Evolutionary conservation across 2,797 vertebrate species (phyloP).

Genomic region (Enoplosus armatus): DNA sequence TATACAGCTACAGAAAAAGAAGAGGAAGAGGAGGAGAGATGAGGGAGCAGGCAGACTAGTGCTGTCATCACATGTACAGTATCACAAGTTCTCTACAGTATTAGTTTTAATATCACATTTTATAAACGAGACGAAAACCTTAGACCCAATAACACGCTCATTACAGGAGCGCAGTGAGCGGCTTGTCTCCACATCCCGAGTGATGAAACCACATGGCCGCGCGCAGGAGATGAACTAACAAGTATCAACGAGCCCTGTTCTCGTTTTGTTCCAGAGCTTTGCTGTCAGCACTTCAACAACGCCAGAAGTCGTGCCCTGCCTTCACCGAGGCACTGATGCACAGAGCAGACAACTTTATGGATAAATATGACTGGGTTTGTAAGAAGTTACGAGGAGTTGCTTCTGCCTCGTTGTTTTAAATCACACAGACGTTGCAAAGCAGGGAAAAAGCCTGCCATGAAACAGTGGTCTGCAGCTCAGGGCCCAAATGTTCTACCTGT

Average conservation of each 20-base stretch:
- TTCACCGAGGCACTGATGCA: not conserved
- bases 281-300: constrained; percentile 22
- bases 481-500: not conserved
- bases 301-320: not conserved
- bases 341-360: not conserved
- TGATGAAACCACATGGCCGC: not conserved
- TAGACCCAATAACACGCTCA: not conserved
- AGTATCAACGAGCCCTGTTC: constrained; percentile 34
- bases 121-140: not conserved
- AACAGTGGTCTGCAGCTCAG: not conserved
- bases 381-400: not conserved
- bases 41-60: not conserved
- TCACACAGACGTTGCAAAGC: not conserved
- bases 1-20: not conserved
- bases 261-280: constrained; percentile 26
- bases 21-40: too few species aligned
- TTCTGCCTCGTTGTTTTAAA: rapidly evolving
- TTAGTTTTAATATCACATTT: not conserved
- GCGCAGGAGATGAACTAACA: constrained; percentile 24
- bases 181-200: constrained; percentile 24
- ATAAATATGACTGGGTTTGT: rapidly evolving
- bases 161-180: not conserved
- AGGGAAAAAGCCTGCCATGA: not conserved
- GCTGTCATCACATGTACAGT: not conserved
- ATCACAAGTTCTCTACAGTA: not conserved